A percentile compares a stretch with the other conserved stretches of the same genome.
phyloP scores from a whole-genome alignment of 2,797 vertebrate genomes.

The Sebastes trivittatus region DNA sequence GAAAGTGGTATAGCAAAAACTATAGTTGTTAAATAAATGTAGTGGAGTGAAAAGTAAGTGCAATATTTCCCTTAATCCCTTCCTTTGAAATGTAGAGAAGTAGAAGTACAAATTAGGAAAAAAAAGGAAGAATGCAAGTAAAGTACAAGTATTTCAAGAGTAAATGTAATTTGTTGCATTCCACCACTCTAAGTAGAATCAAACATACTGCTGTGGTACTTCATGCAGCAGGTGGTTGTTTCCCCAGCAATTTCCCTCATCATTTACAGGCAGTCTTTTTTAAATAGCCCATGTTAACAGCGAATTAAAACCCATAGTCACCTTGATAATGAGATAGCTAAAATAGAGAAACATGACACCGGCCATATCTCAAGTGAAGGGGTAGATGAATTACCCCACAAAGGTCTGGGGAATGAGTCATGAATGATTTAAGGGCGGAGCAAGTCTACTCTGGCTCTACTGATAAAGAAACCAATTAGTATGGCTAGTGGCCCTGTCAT shows the following conservation, averaged over 20 bases:
- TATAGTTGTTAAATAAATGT: neutral
- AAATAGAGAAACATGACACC: conserved; percentile 11
- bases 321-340: neutral
- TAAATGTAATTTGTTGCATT: neutral
- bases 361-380: conserved; percentile 28
- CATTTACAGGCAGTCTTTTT: neutral
- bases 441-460: conserved; percentile 11
- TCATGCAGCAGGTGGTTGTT: neutral
- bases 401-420: conserved; percentile 39
- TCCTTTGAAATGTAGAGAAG: neutral
- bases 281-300: neutral
- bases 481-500: conserved; percentile 29
- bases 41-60: neutral
- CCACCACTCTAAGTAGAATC: neutral
- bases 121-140: neutral
- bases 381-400: conserved; percentile 32
- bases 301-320: neutral
- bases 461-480: conserved; percentile 64
- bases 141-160: neutral
- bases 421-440: conserved; percentile 70
- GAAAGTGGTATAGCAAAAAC: too few relatives aligned
- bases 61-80: neutral
- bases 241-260: neutral
- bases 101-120: too few relatives aligned
- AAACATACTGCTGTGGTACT: neutral